Evolutionary conservation across 2,888 invertebrate genomes (phyloP).

Genomic region (Zonitis immaculata): DNA sequence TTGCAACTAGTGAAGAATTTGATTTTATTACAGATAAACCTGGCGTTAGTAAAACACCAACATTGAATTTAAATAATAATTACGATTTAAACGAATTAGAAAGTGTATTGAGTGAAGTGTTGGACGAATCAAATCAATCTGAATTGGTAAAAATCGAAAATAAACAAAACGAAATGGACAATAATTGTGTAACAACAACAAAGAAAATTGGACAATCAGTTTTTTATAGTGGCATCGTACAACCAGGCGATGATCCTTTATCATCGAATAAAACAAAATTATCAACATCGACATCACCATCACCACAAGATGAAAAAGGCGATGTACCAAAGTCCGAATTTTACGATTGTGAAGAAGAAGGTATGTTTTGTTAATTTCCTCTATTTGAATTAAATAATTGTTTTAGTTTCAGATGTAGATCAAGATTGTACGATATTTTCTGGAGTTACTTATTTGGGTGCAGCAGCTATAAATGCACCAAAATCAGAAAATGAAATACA

Average conservation of each 20-base stretch:
- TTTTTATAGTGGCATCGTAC: slow-evolving; percentile 49
- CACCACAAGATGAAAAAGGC: slow-evolving; percentile 60
- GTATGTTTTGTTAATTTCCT: too few species aligned
- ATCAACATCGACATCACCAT: neutral
- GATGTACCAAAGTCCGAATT: slow-evolving; percentile 76
- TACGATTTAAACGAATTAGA: slow-evolving; percentile 61
- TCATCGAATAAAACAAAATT: neutral
- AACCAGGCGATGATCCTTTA: slow-evolving; percentile 40
- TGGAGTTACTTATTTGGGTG: slow-evolving; percentile 89
- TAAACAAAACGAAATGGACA: slow-evolving; percentile 30
- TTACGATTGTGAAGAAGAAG: slow-evolving; percentile 59
- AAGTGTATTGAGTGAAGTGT: slow-evolving; percentile 58
- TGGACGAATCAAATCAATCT: slow-evolving; percentile 33
- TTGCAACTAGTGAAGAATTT: slow-evolving; percentile 66
- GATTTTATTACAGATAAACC: slow-evolving; percentile 60
- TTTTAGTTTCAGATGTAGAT: slow-evolving; percentile 70
- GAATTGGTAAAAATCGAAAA: slow-evolving; percentile 24
- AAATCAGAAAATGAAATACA: slow-evolving; percentile 91
- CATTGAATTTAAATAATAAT: slow-evolving; percentile 57
- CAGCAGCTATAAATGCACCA: slow-evolving; percentile 86
- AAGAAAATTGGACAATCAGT: slow-evolving; percentile 53
- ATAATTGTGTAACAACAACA: slow-evolving; percentile 33
- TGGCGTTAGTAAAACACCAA: slow-evolving; percentile 51
- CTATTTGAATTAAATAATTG: too few species aligned
- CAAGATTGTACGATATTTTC: slow-evolving; percentile 90